A percentile compares a stretch with the other conserved stretches of the same genome.
Evolutionary conservation across 2,113 vertebrate species (phyloP).

Genomic region (Stigmatopora nigra): DNA sequence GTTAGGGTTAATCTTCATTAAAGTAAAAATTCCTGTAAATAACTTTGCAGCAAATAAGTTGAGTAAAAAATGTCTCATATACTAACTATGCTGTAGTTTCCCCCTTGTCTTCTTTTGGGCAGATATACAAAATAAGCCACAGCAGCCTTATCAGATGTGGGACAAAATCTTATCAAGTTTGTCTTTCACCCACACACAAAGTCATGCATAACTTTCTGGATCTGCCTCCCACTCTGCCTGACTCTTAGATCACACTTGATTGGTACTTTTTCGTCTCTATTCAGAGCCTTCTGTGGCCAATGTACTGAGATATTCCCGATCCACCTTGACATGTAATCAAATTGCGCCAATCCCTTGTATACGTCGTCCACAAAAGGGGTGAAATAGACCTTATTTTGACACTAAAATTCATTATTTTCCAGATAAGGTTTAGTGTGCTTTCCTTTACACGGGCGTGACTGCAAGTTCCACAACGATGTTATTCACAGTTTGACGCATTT

Average conservation of each 20-base stretch:
- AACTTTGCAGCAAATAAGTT: neutral
- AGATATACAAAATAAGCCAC: constrained; percentile 22
- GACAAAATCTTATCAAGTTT: constrained; percentile 2
- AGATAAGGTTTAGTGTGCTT: neutral
- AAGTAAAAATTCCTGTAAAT: constrained; percentile 3
- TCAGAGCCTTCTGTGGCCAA: constrained; percentile 29
- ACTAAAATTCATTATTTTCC: no score
- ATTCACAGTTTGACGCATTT: no score
- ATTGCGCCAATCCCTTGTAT: constrained; percentile 30
- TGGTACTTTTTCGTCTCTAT: constrained; percentile 36
- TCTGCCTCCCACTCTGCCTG: constrained; percentile 17
- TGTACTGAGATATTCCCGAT: constrained; percentile 39
- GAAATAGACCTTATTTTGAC: no score
- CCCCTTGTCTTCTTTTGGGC: constrained; percentile 17
- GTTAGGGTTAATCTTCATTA: neutral
- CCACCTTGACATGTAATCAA: constrained; percentile 51
- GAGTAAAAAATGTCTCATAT: constrained; percentile 1
- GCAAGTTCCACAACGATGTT: neutral
- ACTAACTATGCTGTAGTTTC: constrained; percentile 10
- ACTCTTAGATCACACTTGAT: constrained; percentile 32
- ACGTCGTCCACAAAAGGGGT: no score
- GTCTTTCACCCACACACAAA: neutral
- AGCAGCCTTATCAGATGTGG: constrained; percentile 28
- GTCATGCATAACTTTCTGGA: constrained; percentile 3
- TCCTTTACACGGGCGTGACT: neutral